Conservation (phyloP, 2,888 invertebrate species). For the Drosophila maculinotata region DNA sequence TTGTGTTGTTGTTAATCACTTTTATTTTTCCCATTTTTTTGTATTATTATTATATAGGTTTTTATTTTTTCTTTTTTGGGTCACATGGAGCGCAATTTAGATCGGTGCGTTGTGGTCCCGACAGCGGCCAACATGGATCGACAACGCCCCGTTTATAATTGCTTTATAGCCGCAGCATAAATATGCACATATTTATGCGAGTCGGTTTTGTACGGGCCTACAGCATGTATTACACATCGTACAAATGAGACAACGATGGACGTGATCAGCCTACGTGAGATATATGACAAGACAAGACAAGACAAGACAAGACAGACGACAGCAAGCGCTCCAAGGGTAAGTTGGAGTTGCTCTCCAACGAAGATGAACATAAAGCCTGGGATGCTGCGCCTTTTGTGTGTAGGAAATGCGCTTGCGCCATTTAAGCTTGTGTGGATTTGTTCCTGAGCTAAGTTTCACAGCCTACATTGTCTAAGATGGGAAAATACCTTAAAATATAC, state of each 20-base stretch:
- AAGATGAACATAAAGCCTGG: constrained; percentile 19
- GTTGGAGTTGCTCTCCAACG: constrained; percentile 1
- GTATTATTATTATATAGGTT: constrained; percentile 5
- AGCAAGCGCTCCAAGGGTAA: background rate
- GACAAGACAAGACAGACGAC: constrained; percentile 5
- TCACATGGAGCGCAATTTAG: constrained; percentile 43
- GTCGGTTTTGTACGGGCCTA: constrained; percentile 12
- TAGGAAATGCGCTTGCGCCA: too few relatives aligned
- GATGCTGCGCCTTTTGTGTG: constrained; percentile 19
- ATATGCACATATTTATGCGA: constrained; percentile 42
- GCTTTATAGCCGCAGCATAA: constrained; percentile 69
- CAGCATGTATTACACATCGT: constrained; percentile 42
- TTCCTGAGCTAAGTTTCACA: background rate
- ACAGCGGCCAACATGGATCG: constrained; percentile 11
- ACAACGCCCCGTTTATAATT: constrained; percentile 79
- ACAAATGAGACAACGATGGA: constrained; percentile 48
- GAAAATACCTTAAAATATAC: background rate
- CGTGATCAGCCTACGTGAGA: constrained; percentile 56
- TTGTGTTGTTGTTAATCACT: constrained; percentile 43
- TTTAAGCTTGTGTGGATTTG: constrained; percentile 20
- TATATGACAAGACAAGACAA: constrained; percentile 2
- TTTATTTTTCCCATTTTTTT: constrained; percentile 16
- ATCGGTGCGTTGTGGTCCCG: constrained; percentile 12
- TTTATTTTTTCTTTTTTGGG: constrained; percentile 24
- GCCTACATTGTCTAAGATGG: too few relatives aligned